Evolutionary conservation across 2,797 vertebrate genomes (phyloP).

Genomic region (Tauraco hartlaubi): DNA sequence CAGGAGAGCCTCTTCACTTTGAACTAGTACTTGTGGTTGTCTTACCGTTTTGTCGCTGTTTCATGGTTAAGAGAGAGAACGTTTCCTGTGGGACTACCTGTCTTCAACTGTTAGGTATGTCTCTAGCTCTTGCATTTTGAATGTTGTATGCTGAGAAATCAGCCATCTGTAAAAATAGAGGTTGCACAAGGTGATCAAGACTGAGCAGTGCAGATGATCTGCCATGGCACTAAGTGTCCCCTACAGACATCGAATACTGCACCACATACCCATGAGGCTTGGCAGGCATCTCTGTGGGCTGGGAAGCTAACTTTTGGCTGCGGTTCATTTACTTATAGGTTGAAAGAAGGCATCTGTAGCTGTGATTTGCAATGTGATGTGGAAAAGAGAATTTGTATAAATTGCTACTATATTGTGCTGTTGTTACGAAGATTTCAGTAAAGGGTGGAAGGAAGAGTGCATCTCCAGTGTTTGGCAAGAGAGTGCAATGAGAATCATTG

Average conservation of each 20-base stretch:
- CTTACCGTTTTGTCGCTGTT: neutral
- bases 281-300: neutral
- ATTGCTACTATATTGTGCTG: neutral
- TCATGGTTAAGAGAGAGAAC: neutral
- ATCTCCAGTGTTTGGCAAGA: neutral
- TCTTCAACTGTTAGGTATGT: neutral
- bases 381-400: neutral
- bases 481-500: neutral
- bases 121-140: neutral
- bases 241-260: neutral
- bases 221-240: fast-evolving
- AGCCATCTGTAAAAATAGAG: fast-evolving
- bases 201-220: fast-evolving
- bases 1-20: neutral
- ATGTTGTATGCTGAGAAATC: neutral
- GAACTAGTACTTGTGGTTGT: fast-evolving
- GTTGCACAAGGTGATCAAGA: neutral
- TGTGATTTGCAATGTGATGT: neutral
- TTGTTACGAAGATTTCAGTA: neutral
- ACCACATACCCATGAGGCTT: neutral
- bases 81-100: neutral
- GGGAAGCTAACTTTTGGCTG: neutral
- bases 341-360: neutral
- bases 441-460: neutral
- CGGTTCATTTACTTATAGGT: neutral